phyloP scores from a whole-genome alignment of 1,140 invertebrate genomes.

The Drosophila triauraria region DNA sequence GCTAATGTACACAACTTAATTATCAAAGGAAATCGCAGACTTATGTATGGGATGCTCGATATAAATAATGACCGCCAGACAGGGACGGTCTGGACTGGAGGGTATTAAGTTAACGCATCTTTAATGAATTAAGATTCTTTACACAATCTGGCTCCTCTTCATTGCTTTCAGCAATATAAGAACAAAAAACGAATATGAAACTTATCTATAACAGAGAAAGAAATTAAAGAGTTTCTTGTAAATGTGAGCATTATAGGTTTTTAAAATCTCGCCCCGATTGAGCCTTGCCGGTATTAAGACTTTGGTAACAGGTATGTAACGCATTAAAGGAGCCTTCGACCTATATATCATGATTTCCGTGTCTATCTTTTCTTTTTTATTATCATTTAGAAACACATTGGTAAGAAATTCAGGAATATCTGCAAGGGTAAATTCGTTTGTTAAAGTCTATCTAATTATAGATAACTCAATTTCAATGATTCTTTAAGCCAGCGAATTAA shows the following conservation, averaged over 20 bases:
- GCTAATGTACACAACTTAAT: constrained; percentile 65
- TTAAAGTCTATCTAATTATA: too few species aligned
- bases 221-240: background rate
- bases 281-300: too few species aligned
- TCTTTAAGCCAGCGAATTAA: too few species aligned
- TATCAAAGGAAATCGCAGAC: constrained; percentile 63
- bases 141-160: background rate
- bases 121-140: constrained; percentile 36
- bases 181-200: background rate
- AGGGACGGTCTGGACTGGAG: constrained; percentile 24
- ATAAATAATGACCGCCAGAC: constrained; percentile 56
- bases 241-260: background rate
- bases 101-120: constrained; percentile 30
- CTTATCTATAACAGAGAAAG: background rate
- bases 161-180: background rate
- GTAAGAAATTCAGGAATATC: too few species aligned
- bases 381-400: too few species aligned
- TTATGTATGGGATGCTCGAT: constrained; percentile 59
- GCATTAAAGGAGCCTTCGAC: too few species aligned
- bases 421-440: too few species aligned
- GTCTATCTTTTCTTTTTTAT: too few species aligned
- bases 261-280: background rate
- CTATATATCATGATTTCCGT: too few species aligned
- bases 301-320: too few species aligned
- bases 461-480: too few species aligned